Evolutionary conservation across 2,113 vertebrate genomes (phyloP), one percentile per base, ranked within the genome.

Genomic region (Guaruba guarouba): DNA sequence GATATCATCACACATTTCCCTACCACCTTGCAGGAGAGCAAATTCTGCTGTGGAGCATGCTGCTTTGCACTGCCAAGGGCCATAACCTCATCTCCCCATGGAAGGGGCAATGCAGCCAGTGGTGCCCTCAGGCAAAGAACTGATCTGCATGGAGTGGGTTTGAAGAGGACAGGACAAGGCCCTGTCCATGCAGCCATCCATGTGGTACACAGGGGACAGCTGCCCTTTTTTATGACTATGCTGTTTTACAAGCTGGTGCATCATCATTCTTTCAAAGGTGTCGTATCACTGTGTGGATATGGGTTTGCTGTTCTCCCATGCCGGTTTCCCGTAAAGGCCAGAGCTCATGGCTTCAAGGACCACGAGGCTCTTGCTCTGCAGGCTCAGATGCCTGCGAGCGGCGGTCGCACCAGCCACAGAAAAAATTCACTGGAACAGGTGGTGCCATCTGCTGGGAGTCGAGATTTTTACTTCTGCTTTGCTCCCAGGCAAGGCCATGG

Each of bases 361-460:
- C 10, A 4, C 29, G 22, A 7, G 81, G 11, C 12, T 49, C 35
- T 16, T 1, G 1, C 16, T 37, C 67, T 11, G 31, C 35, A 43
- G 35, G 18, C 17, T 61, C 41, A 15, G 44, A 11, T 25, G 48
- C 20, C 29, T 20, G 25, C 8, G 29, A 69, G 15, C 20, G 75
- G 29, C 33, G 31, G 17, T 17, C 1, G 3, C 33, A 4, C 7
- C 16, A n/a, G 48, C 7, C 41, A 10, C 27, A 43, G 31, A 13
- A 39, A 69, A 33, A 76, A 41, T 6, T 31, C 35, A n/a, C 4
- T 19, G 63, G 48, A 92, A 81, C 41, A 13, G 14, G 37, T 78
- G 52, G 79, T 91, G 92, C 94, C 90, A 94, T 86, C 94, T 96
- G 4, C 90, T 63, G 90, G 84, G 71, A 69, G 88, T 10, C 1